Evolutionary conservation across 2,113 vertebrate species (phyloP).

Genomic region (Cacatua alba): DNA sequence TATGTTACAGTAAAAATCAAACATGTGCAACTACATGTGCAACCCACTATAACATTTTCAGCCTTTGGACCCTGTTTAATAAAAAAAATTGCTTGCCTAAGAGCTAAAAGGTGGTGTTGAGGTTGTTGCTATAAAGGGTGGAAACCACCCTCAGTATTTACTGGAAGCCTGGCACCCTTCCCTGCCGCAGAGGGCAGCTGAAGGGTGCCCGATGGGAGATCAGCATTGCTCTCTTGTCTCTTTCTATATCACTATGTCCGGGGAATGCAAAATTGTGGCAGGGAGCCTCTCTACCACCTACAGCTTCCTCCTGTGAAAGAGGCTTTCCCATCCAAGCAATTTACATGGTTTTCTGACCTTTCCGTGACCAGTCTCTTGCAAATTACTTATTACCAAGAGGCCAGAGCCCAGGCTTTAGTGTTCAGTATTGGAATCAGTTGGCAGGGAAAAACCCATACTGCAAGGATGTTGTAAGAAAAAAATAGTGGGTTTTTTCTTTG

Average conservation of each 20-base stretch:
- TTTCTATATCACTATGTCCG: not conserved
- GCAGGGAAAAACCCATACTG: not conserved
- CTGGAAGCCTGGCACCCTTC: not conserved
- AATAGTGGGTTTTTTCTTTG: not conserved
- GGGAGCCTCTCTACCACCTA: constrained; percentile 31
- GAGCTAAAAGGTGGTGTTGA: not conserved
- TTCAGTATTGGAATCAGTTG: constrained; percentile 2
- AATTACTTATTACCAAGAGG: constrained; percentile 29
- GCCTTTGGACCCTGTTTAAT: not conserved
- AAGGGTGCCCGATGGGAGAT: not conserved
- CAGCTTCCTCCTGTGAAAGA: constrained; percentile 34
- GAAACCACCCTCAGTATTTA: not conserved
- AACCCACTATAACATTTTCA: not conserved
- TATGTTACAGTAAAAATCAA: not conserved
- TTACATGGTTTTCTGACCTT: constrained; percentile 45
- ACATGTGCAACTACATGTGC: not conserved
- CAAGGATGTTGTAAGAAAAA: not conserved
- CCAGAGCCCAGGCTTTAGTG: not conserved
- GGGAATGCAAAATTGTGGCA: constrained; percentile 30
- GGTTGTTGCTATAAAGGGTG: not conserved
- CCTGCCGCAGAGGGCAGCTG: accelerated
- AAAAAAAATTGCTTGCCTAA: not conserved
- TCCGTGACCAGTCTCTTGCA: not conserved
- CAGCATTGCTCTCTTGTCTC: constrained; percentile 5
- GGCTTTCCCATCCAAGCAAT: constrained; percentile 46